Evolutionary conservation across 2,113 vertebrate species (phyloP), one percentile per base, ranked within the genome.

Genomic region (Nibea albiflora): DNA sequence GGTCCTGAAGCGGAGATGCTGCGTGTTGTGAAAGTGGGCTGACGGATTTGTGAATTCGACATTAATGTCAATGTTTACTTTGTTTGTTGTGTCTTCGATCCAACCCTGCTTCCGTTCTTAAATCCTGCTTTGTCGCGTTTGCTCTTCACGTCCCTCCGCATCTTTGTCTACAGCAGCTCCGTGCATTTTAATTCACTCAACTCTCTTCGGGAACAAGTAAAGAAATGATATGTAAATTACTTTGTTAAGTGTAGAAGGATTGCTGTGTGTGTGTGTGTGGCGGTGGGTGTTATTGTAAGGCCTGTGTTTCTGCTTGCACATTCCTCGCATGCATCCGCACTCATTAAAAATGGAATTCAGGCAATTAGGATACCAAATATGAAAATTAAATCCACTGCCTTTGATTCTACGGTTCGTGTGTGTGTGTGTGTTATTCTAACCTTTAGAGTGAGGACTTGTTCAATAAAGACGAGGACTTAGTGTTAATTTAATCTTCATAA

Each of bases 1-100:
- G 26, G 52, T 79, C 83, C 85, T 35, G 62, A 16, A 78, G 78
- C 70, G 6, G 50, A 19, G 49, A 56, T 0, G 53, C 54, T 60
- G 49, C 6, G 56, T 11, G 31, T 50, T 12, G 64, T 65, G 20
- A 57, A 58, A 66, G 15, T 24, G 0, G 61, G 63, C 24, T 15
- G 73, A 65, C 63, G 80, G 56, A 70, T 83, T 72, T 47, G 19
- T 54, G 44, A 68, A 78, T 73, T 78, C 46, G 52, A 78, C 54
- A 68, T 0, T 5, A 67, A 63, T 19, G 46, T 56, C 16, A 14
- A 5, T 10, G 73, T 54, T 76, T 0, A 52, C 12, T 35, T 44
- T 50, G 39, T 77, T 76, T 47, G 15, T 15, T 42, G 31, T n/a
- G 16, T 31, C 75, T 22, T 44, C 15, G 4, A 35, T 60, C 10